Conservation (phyloP, 2,888 invertebrate genomes). For the Exocentrus adspersus region DNA sequence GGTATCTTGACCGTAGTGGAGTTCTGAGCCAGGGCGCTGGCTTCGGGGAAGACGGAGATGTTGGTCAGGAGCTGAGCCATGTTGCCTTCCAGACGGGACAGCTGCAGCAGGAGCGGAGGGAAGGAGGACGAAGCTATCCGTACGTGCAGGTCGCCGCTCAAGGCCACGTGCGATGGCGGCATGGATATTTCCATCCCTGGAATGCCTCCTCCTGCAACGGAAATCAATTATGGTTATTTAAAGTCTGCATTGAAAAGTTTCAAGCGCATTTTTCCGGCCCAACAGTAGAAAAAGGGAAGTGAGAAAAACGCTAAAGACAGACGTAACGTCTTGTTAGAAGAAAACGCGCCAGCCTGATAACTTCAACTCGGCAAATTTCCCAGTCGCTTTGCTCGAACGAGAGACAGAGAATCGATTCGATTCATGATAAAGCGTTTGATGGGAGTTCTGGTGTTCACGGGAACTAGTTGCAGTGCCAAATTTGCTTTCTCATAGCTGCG, state of each 20-base stretch:
- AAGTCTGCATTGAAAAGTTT: no score
- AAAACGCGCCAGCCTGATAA: background rate
- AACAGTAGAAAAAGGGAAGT: background rate
- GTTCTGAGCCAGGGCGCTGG: conserved; percentile 57
- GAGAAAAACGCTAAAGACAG: conserved; percentile 1
- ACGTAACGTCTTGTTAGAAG: conserved; percentile 1
- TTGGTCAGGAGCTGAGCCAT: conserved; percentile 57
- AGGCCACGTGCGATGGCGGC: conserved; percentile 79
- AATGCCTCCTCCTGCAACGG: conserved; percentile 57
- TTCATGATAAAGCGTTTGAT: background rate
- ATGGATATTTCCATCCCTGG: conserved; percentile 61
- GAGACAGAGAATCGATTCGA: background rate
- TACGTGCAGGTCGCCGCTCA: conserved; percentile 82
- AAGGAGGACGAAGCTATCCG: conserved; percentile 67
- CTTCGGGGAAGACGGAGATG: conserved; percentile 60
- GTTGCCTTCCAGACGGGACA: conserved; percentile 64
- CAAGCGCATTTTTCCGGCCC: background rate
- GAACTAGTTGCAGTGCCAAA: background rate
- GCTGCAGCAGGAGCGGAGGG: conserved; percentile 60
- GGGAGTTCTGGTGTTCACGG: background rate
- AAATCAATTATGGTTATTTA: no score
- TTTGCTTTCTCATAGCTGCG: background rate
- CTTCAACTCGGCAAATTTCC: background rate
- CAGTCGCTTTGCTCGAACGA: background rate
- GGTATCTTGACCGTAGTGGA: conserved; percentile 64